phyloP scores from a whole-genome alignment of 2,113 vertebrate genomes.

The Carassius carassius region DNA sequence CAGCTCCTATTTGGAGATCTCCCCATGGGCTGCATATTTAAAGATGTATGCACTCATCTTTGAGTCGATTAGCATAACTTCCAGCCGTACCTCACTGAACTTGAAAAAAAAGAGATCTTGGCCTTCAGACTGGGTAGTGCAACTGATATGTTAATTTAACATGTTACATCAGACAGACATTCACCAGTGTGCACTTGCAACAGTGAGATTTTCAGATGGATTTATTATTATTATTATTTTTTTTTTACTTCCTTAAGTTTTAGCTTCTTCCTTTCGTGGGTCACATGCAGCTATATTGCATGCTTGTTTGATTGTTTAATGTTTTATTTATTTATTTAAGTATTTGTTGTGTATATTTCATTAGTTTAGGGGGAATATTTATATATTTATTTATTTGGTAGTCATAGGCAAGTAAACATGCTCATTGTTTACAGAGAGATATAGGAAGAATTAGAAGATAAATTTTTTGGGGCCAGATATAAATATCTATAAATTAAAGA shows the following conservation, averaged over 20 bases:
- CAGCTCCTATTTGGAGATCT: neutral
- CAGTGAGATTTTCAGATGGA: neutral
- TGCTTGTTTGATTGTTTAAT: neutral
- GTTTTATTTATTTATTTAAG: neutral
- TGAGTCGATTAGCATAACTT: constrained; percentile 34
- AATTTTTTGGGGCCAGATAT: too few species aligned
- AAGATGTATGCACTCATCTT: neutral
- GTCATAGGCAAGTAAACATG: neutral
- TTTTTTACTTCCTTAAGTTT: neutral
- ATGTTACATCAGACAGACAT: constrained; percentile 8
- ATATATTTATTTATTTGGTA: neutral
- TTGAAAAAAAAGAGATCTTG: neutral
- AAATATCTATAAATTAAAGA: too few species aligned
- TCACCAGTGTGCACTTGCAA: neutral
- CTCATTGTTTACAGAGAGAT: neutral
- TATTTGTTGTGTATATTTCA: neutral
- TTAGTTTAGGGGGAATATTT: neutral
- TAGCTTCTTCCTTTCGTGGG: neutral
- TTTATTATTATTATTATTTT: too few species aligned
- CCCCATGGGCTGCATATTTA: constrained; percentile 20
- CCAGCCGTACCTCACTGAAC: constrained; percentile 3
- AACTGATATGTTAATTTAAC: constrained; percentile 40
- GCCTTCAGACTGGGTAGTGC: constrained; percentile 31
- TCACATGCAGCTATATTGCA: neutral
- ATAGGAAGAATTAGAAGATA: too few species aligned